A percentile compares a stretch with the other conserved stretches of the same genome.
Evolutionary conservation across 2,113 vertebrate genomes (phyloP).

Genomic region (Pseudorectes ferrugineus): DNA sequence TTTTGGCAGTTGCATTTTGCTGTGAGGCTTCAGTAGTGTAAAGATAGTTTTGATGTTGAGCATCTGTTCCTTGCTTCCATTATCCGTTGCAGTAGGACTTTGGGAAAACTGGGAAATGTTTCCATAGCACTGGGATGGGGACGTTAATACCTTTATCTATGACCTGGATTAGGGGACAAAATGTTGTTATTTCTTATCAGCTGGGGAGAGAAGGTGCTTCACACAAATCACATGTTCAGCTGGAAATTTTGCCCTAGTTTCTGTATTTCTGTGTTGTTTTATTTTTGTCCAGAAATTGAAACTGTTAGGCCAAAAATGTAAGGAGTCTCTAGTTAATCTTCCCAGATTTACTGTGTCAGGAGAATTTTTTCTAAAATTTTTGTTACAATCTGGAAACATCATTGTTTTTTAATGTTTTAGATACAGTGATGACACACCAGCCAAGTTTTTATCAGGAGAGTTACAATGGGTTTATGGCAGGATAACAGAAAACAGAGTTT

Average conservation of each 20-base stretch:
- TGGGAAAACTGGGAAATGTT: not conserved
- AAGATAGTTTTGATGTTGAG: not conserved
- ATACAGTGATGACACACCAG: not conserved
- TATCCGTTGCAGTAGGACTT: not conserved
- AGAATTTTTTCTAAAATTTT: not conserved
- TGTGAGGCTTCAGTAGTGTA: not conserved
- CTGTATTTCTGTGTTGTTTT: not conserved
- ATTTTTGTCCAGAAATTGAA: not conserved
- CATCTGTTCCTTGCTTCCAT: not conserved
- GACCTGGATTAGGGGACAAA: not conserved
- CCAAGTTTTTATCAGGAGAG: not conserved
- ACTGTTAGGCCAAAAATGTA: not conserved
- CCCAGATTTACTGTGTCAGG: not conserved
- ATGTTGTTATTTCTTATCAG: not conserved
- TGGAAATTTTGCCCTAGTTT: not conserved
- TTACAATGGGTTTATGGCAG: not conserved
- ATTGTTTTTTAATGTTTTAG: not conserved
- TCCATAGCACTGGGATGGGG: not conserved
- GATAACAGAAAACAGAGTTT: conserved; percentile 12
- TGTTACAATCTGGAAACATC: not conserved
- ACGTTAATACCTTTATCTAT: not conserved
- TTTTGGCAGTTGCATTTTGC: not conserved
- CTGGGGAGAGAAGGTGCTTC: not conserved
- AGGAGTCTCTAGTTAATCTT: not conserved
- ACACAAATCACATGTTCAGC: not conserved